These are phyloP conservation scores for Platycnemis pennipes DNA, from an alignment of 2,888 invertebrate species.

Conservation along the genomic window DNA sequence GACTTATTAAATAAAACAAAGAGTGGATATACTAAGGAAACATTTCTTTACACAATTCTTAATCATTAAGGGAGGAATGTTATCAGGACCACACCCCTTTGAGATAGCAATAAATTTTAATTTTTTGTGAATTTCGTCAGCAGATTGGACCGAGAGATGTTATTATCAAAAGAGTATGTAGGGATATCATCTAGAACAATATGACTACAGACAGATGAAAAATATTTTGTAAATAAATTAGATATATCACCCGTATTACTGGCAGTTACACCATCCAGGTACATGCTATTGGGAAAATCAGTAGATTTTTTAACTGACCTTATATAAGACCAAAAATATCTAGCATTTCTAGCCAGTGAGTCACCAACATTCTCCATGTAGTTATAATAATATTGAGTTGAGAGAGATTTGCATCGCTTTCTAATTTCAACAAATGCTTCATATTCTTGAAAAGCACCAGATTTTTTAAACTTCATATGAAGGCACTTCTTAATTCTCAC, in stretches of 20 bases:
- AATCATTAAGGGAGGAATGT: background rate
- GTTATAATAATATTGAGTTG: background rate
- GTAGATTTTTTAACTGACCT: background rate
- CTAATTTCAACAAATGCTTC: background rate
- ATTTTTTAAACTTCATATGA: background rate
- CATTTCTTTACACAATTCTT: background rate
- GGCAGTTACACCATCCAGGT: background rate
- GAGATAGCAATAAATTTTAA: background rate
- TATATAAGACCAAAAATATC: background rate
- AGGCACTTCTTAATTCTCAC: background rate
- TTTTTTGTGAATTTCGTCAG: slow-evolving; percentile 1
- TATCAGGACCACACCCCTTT: background rate
- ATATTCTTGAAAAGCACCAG: background rate
- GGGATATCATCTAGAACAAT: background rate
- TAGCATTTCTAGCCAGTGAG: background rate
- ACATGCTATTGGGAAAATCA: background rate
- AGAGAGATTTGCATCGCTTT: background rate
- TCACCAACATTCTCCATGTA: background rate
- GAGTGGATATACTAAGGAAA: background rate
- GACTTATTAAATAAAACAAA: background rate
- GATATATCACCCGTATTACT: background rate
- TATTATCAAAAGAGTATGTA: background rate
- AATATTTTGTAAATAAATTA: background rate
- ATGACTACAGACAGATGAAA: background rate
- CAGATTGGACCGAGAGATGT: background rate